Evolutionary conservation across 2,888 invertebrate genomes (phyloP), one percentile per base, ranked within the genome.

Genomic region (Acleris holmiana): DNA sequence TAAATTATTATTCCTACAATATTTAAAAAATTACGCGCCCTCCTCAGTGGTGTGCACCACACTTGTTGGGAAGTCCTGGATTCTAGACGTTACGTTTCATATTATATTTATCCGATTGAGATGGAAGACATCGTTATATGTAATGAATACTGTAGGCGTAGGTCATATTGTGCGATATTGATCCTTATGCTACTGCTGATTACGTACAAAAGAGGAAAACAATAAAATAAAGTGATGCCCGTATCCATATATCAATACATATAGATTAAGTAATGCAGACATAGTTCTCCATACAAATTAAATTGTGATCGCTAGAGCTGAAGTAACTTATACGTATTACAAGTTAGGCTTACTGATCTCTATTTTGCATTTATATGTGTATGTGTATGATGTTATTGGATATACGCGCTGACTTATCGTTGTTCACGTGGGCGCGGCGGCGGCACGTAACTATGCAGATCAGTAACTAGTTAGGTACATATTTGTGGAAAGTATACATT

Each of bases 241-340:
- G 25, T 54, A 21, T 10, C 41, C 49, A 8, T 29, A 40, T 29
- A 48, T 53, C 44, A 47, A 54, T 15, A n/a, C n/a, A n/a, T n/a
- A 2, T 10, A 19, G 18, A 46, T 46, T 13, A 18, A 48, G 48
- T n/a, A 48, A 17, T 10, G 44, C 35, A 46, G 46, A 55, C 3
- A 51, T 47, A 54, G 53, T 29, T 17, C 47, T 25, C 58, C 51
- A 64, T 59, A 48, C 44, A 59, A 59, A 64, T 49, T 58, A 19
- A 48, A 59, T 54, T 64, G 64, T 64, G 64, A 64, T 64, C 58
- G 47, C 47, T 64, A 54, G 58, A 64, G 58, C 64, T 64, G 58
- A 58, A 41, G 53, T 58, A 64, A 64, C 47, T 59, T 54, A 59
- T 64, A 64, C 58, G 58, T 64, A 54, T 51, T 64, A 58, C 57